phyloP scores from a whole-genome alignment of 2,888 invertebrate genomes.

The Campopleginae sp. region DNA sequence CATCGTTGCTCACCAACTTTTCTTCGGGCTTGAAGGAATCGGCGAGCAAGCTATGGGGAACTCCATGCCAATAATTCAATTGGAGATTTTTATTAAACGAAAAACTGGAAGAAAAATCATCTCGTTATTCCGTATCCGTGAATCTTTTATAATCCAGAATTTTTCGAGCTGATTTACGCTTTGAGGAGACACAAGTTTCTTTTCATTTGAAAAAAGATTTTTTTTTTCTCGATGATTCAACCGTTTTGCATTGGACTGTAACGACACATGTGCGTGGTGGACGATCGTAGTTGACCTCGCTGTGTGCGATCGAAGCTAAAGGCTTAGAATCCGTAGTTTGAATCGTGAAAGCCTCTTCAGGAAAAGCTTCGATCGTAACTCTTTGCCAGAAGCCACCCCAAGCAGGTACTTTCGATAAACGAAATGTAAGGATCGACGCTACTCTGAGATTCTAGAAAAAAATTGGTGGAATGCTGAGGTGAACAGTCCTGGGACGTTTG shows the following conservation, averaged over 20 bases:
- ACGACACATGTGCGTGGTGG: conserved; percentile 62
- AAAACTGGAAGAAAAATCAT: too few relatives aligned
- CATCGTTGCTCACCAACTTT: background rate
- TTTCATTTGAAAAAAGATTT: too few relatives aligned
- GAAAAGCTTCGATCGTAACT: conserved; percentile 2
- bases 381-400: background rate
- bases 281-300: conserved; percentile 49
- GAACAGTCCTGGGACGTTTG: background rate
- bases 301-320: conserved; percentile 26
- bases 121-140: too few relatives aligned
- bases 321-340: conserved; percentile 25
- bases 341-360: conserved; percentile 49
- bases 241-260: conserved; percentile 31
- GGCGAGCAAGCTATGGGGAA: too few relatives aligned
- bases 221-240: background rate
- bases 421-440: conserved; percentile 1
- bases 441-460: background rate
- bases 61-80: too few relatives aligned
- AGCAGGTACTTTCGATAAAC: background rate
- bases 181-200: too few relatives aligned
- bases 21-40: too few relatives aligned
- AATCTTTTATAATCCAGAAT: too few relatives aligned
- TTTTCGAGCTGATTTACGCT: too few relatives aligned
- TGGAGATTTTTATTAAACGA: too few relatives aligned
- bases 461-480: background rate